phyloP scores from a whole-genome alignment of 2,113 vertebrate genomes.

The Trichomycterus rosablanca region DNA sequence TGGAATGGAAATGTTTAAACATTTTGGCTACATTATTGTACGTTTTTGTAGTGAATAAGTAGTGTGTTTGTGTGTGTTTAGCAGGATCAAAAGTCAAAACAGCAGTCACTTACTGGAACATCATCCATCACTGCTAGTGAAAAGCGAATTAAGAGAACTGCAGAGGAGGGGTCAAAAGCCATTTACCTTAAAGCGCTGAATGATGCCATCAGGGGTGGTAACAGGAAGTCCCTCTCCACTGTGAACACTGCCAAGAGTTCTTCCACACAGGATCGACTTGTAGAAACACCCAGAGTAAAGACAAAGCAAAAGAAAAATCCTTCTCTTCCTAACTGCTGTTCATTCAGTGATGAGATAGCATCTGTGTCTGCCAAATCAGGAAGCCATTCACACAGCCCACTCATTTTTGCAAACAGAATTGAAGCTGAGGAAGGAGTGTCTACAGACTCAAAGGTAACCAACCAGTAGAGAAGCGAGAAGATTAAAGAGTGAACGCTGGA shows the following conservation, averaged over 20 bases:
- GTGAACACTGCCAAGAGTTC: not conserved
- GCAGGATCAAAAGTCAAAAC: constrained; percentile 1
- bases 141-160: constrained; percentile 54
- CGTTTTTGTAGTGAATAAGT: too few species aligned
- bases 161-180: constrained; percentile 56
- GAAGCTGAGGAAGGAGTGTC: not conserved
- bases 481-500: too few species aligned
- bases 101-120: not conserved
- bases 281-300: not conserved
- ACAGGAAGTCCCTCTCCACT: not conserved
- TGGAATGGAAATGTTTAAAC: not conserved
- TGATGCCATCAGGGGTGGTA: constrained; percentile 38
- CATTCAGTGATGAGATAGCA: not conserved
- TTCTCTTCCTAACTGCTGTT: not conserved
- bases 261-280: not conserved
- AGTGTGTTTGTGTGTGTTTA: not conserved
- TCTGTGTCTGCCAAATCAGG: not conserved
- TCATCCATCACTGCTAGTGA: constrained; percentile 24
- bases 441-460: constrained; percentile 42
- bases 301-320: not conserved
- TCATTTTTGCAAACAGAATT: constrained; percentile 28
- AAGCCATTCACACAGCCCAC: not conserved
- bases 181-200: constrained; percentile 64
- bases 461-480: too few species aligned
- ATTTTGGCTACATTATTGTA: not conserved